A percentile compares a stretch with the other conserved stretches of the same genome.
Conservation (phyloP, 2,797 vertebrate species). For the Pseudotriccus pelzelni region DNA sequence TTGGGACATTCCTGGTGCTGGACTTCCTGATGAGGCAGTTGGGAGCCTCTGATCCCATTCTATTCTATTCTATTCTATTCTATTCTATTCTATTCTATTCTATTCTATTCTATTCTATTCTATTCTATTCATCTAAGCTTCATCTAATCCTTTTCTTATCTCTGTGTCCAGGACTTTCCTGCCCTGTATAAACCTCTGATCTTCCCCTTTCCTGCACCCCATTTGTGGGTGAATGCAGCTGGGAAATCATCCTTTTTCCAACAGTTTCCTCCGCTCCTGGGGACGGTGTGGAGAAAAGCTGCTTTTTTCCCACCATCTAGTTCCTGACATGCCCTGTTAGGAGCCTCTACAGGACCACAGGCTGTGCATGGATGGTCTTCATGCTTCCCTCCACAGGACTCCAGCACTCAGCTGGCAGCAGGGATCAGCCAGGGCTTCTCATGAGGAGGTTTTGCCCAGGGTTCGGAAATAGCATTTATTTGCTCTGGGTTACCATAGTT, state of each 20-base stretch:
- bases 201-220: neutral
- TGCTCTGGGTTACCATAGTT: constrained; percentile 46
- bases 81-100: neutral
- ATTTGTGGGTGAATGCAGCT: neutral
- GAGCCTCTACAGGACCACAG: neutral
- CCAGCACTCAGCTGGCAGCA: no score
- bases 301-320: rapidly evolving
- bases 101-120: neutral
- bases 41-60: neutral
- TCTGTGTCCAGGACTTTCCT: neutral
- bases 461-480: constrained; percentile 9
- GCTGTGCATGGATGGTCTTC: neutral
- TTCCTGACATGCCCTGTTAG: neutral
- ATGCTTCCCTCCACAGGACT: neutral
- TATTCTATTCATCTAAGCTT: neutral
- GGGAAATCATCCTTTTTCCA: neutral
- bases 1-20: rapidly evolving
- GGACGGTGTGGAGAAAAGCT: neutral
- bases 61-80: neutral
- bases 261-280: neutral
- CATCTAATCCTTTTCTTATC: neutral
- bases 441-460: neutral
- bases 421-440: neutral
- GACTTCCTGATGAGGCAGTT: neutral
- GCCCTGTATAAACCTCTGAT: neutral